Evolutionary conservation across 2,888 invertebrate genomes (phyloP).

Genomic region (Alloplasta piceator): DNA sequence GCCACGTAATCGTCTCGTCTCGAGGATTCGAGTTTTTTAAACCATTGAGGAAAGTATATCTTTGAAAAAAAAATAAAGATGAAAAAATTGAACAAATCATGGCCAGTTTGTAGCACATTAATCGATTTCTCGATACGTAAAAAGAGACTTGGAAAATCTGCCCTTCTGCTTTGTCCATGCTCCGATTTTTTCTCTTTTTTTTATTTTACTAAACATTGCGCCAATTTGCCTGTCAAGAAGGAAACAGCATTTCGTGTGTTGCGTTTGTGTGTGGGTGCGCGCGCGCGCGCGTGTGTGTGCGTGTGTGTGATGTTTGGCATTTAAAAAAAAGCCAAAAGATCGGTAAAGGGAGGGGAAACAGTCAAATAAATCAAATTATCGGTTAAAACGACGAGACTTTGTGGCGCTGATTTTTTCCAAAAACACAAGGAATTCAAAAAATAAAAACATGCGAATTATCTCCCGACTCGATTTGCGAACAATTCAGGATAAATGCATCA

Average conservation of each 20-base stretch:
- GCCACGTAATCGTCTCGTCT: constrained; percentile 33
- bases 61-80: constrained; percentile 27
- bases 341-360: not conserved
- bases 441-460: not conserved
- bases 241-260: constrained; percentile 45
- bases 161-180: constrained; percentile 50
- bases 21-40: constrained; percentile 39
- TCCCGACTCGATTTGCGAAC: constrained; percentile 20
- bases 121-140: constrained; percentile 4
- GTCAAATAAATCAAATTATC: not conserved
- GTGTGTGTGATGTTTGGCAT: not conserved
- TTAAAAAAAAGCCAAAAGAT: not conserved
- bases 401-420: no score
- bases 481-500: not conserved
- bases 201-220: constrained; percentile 28
- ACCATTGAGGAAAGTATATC: not conserved
- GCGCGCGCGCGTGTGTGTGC: no score
- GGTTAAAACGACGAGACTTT: not conserved
- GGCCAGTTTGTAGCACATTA: no score
- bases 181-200: constrained; percentile 14
- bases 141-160: constrained; percentile 16
- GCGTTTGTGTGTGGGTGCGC: constrained; percentile 25
- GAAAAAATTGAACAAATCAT: constrained; percentile 40
- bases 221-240: constrained; percentile 16
- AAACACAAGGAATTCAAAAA: no score